Evolutionary conservation across 1,140 invertebrate genomes (phyloP), one percentile per base, ranked within the genome.

Genomic region (Dinoponera quadriceps): DNA sequence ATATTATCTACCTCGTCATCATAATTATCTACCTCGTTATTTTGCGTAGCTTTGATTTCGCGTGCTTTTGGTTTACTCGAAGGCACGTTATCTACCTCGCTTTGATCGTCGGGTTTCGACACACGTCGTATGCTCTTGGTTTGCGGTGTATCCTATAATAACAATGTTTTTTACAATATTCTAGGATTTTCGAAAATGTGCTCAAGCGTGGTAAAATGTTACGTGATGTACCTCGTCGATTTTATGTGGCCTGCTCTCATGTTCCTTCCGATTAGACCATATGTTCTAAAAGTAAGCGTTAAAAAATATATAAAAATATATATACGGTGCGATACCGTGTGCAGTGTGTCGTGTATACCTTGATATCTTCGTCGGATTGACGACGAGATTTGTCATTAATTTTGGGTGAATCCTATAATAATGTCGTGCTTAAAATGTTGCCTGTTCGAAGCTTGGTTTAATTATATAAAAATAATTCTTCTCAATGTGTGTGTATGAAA

Each of bases 211-310:
- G 20, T 20, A 29, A 60, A 14, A 14, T 59, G 14, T 57, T 11
- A 57, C 1, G 0, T 20, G 2, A 16, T 85, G 65, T 86, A 86
- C 85, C 84, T 86, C 38, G 38, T 38, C 63, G 18, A 29, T 75
- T 57, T 49, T 75, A 16, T 27, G 66, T 20, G 20, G 16, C 57
- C 7, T 82, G 20, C 3, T 33, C 25, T 74, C 68, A n/a, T 2
- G 29, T 68, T 27, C 16, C 0, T 68, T 49, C 18, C 4, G 22
- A 5, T 54, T 54, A 29, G 25, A 33, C 38, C 51, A 54, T 55
- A 65, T 59, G n/a, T n/a, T n/a, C n/a, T n/a, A n/a, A n/a, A n/a
- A n/a, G n/a, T 9, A 11, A 44, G 7, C 7, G 38, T 44, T 44
- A 44, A 44, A 44, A 44, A 44, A 44, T 44, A 44, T 44, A 44